Evolutionary conservation across 1,140 invertebrate species (phyloP), one percentile per base, ranked within the genome.

Genomic region (Anastrepha obliqua): DNA sequence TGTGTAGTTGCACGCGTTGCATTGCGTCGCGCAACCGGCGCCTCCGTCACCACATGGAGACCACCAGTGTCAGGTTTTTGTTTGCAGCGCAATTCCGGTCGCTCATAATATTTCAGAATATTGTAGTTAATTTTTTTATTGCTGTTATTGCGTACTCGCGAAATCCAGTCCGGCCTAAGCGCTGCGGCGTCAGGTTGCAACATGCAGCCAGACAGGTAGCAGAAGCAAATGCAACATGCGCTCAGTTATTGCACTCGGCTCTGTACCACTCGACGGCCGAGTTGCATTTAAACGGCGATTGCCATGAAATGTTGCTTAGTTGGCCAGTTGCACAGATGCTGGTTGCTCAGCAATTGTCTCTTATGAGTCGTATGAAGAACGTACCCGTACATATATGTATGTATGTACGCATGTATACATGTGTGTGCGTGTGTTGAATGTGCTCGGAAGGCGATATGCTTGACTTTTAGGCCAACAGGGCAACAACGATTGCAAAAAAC

Each of bases 61-160:
- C 47, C n/a, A 7, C 15, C 3, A 55, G n/a, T 81, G 74, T 81
- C 47, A 81, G 47, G 44, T 81, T 81, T 51, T 55, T 47, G 47
- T 20, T 44, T 42, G 1, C 39, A 29, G 13, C 29, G 64, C 29
- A 20, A 15, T 74, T 13, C 44, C 67, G 39, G 9, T 81, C 47
- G 74, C 74, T 55, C 17, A 55, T 55, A 81, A 81, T 81, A n/a
- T 81, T 81, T 81, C 74, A 55, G 74, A 55, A 74, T 74, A 20
- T 78, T 58, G n/a, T 55, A 7, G 44, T 55, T 74, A 51, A 29
- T 67, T 67, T 62, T 17, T 17, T 62, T 62, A 4, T 62, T 2
- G 47, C 11, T 81, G 44, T 29, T 81, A 58, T 55, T 74, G 42
- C 42, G 44, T 47, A 55, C 8, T 29, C 20, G 7, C 5, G 11